Evolutionary conservation across 2,113 vertebrate species (phyloP), one percentile per base, ranked within the genome.

Genomic region (Podiceps cristatus): DNA sequence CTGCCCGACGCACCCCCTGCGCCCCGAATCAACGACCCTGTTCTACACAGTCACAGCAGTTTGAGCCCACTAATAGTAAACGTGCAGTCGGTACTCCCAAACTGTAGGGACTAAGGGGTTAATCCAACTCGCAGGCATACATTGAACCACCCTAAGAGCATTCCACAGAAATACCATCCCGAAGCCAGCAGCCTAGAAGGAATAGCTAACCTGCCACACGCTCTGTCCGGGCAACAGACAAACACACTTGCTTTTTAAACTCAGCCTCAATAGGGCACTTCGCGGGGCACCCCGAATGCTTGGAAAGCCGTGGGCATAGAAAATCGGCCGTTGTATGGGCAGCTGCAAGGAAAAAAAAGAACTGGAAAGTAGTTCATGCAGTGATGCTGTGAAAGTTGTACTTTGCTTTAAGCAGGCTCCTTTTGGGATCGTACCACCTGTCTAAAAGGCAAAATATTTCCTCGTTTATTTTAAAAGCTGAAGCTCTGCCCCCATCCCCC

Each of bases 121-220:
- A 97, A 97, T 47, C 14, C 88, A 33, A 14, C 88, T 78, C 6
- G 0, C 86, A 86, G 85, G 64, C 82, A 75, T 14, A 79, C 93
- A 68, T 79, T 82, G 50, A 66, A 76, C 73, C 53, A 2, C 5
- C 60, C 86, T 91, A 27, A 85, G 91, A 96, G 94, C 96, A 91
- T 96, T 97, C 93, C 97, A 93, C 53, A 91, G 81, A 85, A 91
- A 94, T 45, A 44, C 91, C 91, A 72, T 29, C 81, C 86, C 1
- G 35, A 42, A 87, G 68, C 55, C 12, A 28, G 83, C 67, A 64
- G 77, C 71, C 53, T 23, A 17, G 28, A 9, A 63, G 82, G 80
- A 93, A 45, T 9, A 62, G 93, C 80, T 78, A 49, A 37, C 76
- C 91, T 35, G 84, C 79, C 58, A 78, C 31, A 27, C 0, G 24